Percentiles rank a stretch among this genome's conserved stretches.
Evolutionary conservation across 1,140 invertebrate species (phyloP).

Genomic region (Drosophila sp.): DNA sequence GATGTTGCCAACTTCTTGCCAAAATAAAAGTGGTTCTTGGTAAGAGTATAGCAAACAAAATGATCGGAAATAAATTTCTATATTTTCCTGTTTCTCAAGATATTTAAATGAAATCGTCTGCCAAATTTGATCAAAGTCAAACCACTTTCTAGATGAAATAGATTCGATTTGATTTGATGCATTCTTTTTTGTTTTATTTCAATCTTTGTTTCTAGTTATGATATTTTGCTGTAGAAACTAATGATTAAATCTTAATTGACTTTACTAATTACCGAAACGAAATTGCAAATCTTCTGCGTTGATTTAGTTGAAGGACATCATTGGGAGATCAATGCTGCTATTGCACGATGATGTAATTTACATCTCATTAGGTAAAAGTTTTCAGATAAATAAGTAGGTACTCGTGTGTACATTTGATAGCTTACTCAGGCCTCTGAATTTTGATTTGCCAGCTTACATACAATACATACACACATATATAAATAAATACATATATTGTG

Average conservation of each 20-base stretch:
- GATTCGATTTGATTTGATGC: not conserved
- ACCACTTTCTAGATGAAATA: not conserved
- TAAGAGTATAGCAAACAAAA: not conserved
- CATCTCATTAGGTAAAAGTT: conserved; percentile 5
- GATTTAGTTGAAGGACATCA: no score
- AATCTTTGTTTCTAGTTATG: not conserved
- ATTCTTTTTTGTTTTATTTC: not conserved
- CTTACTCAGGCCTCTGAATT: not conserved
- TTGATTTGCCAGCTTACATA: conserved; percentile 27
- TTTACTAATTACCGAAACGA: no score
- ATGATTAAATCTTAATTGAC: no score
- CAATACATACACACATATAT: conserved; percentile 2
- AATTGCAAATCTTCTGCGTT: no score
- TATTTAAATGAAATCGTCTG: not conserved
- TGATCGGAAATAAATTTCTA: not conserved
- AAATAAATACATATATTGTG: conserved; percentile 27
- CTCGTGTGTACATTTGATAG: not conserved
- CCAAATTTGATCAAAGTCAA: not conserved
- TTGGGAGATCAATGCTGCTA: not conserved
- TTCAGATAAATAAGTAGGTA: not conserved
- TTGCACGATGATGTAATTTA: conserved; percentile 1
- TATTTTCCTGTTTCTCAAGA: conserved; percentile 6
- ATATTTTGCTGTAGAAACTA: no score
- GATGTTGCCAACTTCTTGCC: not conserved
- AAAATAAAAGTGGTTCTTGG: not conserved